Percentiles rank a stretch among this genome's conserved stretches.
Conservation (phyloP, 2,113 vertebrate genomes). For the Hypocryptadius cinnamomeus region DNA sequence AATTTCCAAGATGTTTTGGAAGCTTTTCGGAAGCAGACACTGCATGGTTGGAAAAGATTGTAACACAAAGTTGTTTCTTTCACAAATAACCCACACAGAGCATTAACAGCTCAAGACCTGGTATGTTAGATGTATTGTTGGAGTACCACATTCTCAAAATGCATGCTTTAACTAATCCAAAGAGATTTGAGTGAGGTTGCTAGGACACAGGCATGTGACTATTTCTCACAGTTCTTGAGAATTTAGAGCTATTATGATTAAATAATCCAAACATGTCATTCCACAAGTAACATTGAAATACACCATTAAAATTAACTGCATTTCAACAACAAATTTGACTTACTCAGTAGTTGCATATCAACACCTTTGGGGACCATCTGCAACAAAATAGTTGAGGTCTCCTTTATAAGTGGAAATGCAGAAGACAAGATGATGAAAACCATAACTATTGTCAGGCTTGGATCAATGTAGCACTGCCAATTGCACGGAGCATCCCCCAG, state of each 20-base stretch:
- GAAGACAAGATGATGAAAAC: slow-evolving; percentile 80
- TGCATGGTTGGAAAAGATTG: not conserved
- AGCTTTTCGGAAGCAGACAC: not conserved
- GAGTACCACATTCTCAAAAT: slow-evolving; percentile 25
- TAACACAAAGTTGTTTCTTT: not conserved
- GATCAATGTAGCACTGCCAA: slow-evolving; percentile 87
- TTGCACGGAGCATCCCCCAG: slow-evolving; percentile 67
- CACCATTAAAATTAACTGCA: not conserved
- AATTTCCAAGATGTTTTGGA: not conserved
- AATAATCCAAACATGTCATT: not conserved
- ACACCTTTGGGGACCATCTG: slow-evolving; percentile 80
- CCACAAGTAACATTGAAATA: not conserved
- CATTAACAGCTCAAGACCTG: not conserved
- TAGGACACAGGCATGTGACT: not conserved
- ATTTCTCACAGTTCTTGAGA: not conserved
- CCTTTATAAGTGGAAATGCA: slow-evolving; percentile 78
- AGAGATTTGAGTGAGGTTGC: slow-evolving; percentile 37
- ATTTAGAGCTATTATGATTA: not conserved
- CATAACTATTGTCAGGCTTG: slow-evolving; percentile 80
- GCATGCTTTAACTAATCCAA: slow-evolving; percentile 51
- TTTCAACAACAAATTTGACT: slow-evolving; percentile 34
- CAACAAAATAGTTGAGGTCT: slow-evolving; percentile 78
- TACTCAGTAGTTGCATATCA: slow-evolving; percentile 72
- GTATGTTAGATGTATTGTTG: slow-evolving; percentile 7
- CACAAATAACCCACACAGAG: not conserved